Evolutionary conservation across 2,113 vertebrate species (phyloP), one percentile per base, ranked within the genome.

Genomic region (Tachuris rubrigastra): DNA sequence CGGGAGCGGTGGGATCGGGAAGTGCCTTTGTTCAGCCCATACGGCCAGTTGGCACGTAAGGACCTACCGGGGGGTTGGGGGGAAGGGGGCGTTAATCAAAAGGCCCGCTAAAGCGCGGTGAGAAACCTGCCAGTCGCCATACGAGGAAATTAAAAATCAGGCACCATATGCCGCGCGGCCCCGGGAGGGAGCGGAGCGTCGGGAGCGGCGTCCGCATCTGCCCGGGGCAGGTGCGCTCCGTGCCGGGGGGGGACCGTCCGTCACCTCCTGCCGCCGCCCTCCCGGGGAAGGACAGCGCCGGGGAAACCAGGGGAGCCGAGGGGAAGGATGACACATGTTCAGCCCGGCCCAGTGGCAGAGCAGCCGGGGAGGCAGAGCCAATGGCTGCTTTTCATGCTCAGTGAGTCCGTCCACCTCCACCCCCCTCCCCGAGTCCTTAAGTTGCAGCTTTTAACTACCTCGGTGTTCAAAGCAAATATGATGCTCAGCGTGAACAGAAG

Each of bases 401-500:
- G 59, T 71, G 67, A 90, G 89, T n/a, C 90, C 31, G 17, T 78
- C 94, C 92, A 84, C 87, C 93, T 89, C 89, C 89, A 47, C 42
- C 39, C 69, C 41, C 28, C 9, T 53, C 18, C 73, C 20, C 9
- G 52, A 74, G 94, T 33, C 89, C 89, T 95, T 42, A 93, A 97
- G 93, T 94, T 91, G 37, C 95, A 27, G 95, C 94, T 96, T 88
- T 73, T 52, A 75, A 91, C 71, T 83, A 8, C 79, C 95, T 83
- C 58, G 7, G 65, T 8, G 88, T 28, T 93, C 92, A 15, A 41
- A 90, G 95, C 82, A 50, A 95, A 81, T 30, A 30, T 49, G 96
- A 90, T 79, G 91, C 91, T 91, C 96, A 95, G 92, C 80, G 62
- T 30, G 93, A 96, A 42, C 93, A 93, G 96, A 95, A 94, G 96